Conservation (phyloP, 2,797 vertebrate genomes). For the Peromyscus nudipes region DNA sequence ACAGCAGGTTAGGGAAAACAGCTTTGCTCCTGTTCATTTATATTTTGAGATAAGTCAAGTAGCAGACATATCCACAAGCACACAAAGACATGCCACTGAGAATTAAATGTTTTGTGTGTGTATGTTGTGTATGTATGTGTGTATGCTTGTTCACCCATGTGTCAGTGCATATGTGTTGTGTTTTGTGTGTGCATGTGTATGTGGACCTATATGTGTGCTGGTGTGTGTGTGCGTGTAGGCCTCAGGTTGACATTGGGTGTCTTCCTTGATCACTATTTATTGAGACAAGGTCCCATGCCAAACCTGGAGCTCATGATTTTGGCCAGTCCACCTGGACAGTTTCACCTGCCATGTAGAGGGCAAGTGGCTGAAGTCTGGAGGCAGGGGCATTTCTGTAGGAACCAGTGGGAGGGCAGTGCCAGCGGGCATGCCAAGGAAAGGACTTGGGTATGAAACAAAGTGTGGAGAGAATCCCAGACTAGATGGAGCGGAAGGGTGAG, state of each 20-base stretch:
- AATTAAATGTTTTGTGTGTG: background rate
- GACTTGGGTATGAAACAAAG: background rate
- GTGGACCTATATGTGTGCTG: background rate
- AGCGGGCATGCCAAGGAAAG: constrained; percentile 10
- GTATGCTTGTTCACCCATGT: background rate
- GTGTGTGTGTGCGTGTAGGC: background rate
- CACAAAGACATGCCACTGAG: background rate
- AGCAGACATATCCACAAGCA: constrained; percentile 10
- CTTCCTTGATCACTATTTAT: background rate
- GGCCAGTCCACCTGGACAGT: background rate
- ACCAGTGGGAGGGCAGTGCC: background rate
- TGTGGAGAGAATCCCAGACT: background rate
- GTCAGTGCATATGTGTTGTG: background rate
- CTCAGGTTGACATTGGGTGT: background rate
- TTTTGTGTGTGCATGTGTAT: background rate
- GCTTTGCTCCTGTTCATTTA: background rate
- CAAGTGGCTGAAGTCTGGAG: background rate
- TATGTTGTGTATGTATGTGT: background rate
- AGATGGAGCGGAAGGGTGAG: background rate
- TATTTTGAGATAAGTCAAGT: background rate
- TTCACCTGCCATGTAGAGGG: background rate
- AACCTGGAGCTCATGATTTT: background rate
- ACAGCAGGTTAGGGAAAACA: background rate
- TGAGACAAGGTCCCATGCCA: background rate
- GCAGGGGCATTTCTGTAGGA: background rate